A percentile compares a stretch with the other conserved stretches of the same genome.
Evolutionary conservation across 2,888 invertebrate genomes (phyloP).

Genomic region (Cryptocephalus primarius): DNA sequence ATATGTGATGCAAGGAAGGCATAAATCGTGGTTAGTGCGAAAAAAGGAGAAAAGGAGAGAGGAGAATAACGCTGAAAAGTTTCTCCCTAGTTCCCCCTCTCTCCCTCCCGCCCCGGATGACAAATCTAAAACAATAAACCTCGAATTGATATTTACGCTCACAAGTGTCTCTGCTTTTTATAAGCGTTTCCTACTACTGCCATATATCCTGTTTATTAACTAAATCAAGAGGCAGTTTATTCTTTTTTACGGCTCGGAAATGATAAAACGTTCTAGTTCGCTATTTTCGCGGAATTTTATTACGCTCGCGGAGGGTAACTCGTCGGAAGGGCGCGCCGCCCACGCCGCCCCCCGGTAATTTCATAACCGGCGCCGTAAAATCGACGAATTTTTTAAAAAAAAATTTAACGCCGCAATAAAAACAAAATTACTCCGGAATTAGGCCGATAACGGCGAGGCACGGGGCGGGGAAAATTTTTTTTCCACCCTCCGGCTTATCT

Average conservation of each 20-base stretch:
- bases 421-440: too few species aligned
- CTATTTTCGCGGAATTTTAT: too few species aligned
- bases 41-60: constrained; percentile 18
- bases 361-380: too few species aligned
- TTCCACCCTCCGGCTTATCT: too few species aligned
- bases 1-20: constrained; percentile 34
- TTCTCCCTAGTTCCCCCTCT: constrained; percentile 5
- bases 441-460: too few species aligned
- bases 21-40: constrained; percentile 34
- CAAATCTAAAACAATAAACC: constrained; percentile 30
- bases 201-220: neutral
- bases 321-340: too few species aligned
- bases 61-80: constrained; percentile 19
- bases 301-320: too few species aligned
- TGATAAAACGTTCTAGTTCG: too few species aligned
- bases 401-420: too few species aligned
- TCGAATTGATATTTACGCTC: constrained; percentile 23
- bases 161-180: neutral
- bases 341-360: too few species aligned
- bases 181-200: neutral
- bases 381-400: too few species aligned
- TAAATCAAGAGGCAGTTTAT: neutral
- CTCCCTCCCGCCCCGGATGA: constrained; percentile 21
- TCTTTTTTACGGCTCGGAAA: neutral
- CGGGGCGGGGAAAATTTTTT: too few species aligned